These are phyloP conservation scores for Thamnophis elegans DNA, from an alignment of 2,797 vertebrate genomes.

Conservation along the genomic window DNA sequence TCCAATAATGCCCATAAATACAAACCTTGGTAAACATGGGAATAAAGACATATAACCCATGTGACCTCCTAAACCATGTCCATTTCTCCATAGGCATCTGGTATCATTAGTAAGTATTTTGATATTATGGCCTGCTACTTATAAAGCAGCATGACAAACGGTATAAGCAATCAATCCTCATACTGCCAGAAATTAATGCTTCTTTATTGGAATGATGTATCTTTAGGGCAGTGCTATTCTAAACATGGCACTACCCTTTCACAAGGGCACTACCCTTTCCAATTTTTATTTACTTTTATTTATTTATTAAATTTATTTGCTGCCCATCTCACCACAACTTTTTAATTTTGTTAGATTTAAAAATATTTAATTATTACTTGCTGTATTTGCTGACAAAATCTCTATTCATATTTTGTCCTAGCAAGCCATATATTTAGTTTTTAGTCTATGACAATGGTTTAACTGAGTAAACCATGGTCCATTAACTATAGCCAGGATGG, in stretches of 20 bases:
- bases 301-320: background rate
- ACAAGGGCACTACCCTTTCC: background rate
- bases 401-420: background rate
- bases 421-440: background rate
- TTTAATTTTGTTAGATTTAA: background rate
- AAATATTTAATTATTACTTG: background rate
- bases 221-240: background rate
- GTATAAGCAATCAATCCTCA: background rate
- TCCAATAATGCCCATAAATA: background rate
- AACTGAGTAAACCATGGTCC: background rate
- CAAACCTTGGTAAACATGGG: background rate
- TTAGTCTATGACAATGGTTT: background rate
- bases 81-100: background rate
- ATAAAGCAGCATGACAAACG: background rate
- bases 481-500: background rate
- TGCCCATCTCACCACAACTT: background rate
- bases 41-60: background rate
- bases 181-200: background rate
- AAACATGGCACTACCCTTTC: background rate
- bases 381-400: background rate
- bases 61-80: background rate
- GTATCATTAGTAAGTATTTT: background rate
- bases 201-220: background rate
- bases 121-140: background rate
- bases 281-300: background rate